phyloP scores from a whole-genome alignment of 2,113 vertebrate genomes.

The Vidua chalybeata region DNA sequence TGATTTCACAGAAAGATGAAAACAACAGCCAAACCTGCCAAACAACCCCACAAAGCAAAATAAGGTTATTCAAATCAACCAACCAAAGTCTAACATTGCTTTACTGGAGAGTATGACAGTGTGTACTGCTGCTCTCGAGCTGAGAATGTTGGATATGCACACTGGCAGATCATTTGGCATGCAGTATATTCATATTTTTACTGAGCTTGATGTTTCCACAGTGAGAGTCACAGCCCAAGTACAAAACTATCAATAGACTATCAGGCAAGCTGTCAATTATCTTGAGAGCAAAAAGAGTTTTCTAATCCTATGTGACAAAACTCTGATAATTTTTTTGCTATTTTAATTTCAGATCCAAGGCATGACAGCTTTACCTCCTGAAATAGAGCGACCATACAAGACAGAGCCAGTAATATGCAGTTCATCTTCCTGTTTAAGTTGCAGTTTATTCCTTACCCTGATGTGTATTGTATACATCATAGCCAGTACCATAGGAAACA shows the following conservation, averaged over 20 bases:
- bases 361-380: constrained; percentile 77
- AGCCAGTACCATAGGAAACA: neutral
- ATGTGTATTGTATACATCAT: neutral
- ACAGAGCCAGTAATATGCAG: constrained; percentile 67
- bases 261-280: neutral
- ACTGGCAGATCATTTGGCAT: neutral
- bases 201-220: neutral
- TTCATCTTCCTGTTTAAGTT: neutral
- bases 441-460: neutral
- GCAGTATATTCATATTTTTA: neutral
- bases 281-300: neutral
- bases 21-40: neutral
- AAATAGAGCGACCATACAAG: constrained; percentile 68
- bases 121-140: neutral
- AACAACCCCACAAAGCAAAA: neutral
- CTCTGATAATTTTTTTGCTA: neutral
- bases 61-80: neutral
- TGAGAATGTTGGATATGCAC: neutral
- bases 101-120: neutral
- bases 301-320: neutral
- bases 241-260: neutral
- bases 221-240: neutral
- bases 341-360: constrained; percentile 77
- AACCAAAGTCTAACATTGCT: neutral
- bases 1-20: neutral